These are phyloP conservation scores for Paguma larvata DNA, from an alignment of 2,797 vertebrate species.

Conservation along the genomic window DNA sequence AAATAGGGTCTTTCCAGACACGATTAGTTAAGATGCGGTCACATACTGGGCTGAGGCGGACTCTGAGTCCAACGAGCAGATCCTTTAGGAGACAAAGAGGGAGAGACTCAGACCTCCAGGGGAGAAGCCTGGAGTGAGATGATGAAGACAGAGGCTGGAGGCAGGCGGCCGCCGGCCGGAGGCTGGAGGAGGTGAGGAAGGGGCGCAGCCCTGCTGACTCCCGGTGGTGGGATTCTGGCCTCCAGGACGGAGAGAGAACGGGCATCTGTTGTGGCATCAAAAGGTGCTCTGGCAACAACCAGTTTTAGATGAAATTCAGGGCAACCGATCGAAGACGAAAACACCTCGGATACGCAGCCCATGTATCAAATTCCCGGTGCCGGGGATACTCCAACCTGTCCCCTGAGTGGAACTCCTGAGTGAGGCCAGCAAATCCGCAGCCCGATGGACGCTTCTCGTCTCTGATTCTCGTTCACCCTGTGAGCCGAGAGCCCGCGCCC, in stretches of 20 bases:
- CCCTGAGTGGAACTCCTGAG: rapidly evolving
- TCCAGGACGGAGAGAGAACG: too few species aligned
- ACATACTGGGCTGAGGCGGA: not conserved
- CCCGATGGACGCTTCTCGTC: not conserved
- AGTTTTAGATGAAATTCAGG: too few species aligned
- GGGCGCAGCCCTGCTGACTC: rapidly evolving
- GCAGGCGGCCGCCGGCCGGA: rapidly evolving
- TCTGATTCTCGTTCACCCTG: not conserved
- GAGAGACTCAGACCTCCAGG: not conserved
- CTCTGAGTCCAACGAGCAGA: not conserved
- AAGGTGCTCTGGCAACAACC: too few species aligned
- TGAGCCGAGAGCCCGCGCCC: rapidly evolving
- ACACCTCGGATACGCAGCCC: too few species aligned
- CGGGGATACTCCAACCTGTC: too few species aligned
- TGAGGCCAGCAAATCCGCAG: not conserved
- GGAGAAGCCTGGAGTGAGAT: not conserved
- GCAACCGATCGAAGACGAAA: too few species aligned
- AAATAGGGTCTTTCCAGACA: not conserved
- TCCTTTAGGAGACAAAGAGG: not conserved
- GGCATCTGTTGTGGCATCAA: too few species aligned
- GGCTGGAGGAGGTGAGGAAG: not conserved
- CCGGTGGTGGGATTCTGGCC: not conserved
- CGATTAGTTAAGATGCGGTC: not conserved
- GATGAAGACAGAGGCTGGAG: not conserved
- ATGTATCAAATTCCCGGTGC: too few species aligned